Conservation (phyloP, 2,113 vertebrate genomes). For the Lepus europaeus region DNA sequence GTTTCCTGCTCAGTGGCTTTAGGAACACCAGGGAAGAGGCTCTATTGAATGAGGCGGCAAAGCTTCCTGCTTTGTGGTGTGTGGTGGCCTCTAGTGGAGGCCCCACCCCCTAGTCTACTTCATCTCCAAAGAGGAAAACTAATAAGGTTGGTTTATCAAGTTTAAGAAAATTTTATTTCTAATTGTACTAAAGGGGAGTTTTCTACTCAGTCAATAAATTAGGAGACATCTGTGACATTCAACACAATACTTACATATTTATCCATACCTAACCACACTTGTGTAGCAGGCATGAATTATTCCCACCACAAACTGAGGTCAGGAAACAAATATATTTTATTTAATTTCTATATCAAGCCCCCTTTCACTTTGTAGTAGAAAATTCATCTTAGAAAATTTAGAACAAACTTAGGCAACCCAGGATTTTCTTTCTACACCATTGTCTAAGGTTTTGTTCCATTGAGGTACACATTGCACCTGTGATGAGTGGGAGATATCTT, state of each 20-base stretch:
- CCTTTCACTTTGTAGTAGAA: not conserved
- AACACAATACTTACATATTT: not conserved
- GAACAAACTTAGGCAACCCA: not conserved
- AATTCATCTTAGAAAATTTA: not conserved
- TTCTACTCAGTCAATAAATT: not conserved
- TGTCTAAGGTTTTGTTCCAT: not conserved
- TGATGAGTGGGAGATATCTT: not conserved
- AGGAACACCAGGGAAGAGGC: not conserved
- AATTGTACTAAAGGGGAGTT: not conserved
- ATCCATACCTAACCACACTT: not conserved
- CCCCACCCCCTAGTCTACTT: not conserved
- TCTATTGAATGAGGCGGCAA: not conserved
- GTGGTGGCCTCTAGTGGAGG: slow-evolving; percentile 71
- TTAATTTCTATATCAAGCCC: not conserved
- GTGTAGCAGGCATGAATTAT: not conserved
- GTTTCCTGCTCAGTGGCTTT: not conserved
- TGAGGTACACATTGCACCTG: not conserved
- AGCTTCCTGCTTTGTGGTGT: slow-evolving; percentile 33
- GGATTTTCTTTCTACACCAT: not conserved
- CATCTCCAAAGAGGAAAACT: not conserved
- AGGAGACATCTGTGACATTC: not conserved
- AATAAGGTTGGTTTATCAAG: not conserved
- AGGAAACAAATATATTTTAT: slow-evolving; percentile 31
- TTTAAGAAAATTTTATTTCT: slow-evolving; percentile 21
- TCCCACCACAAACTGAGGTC: not conserved